A percentile compares a stretch with the other conserved stretches of the same genome.
Evolutionary conservation across 2,797 vertebrate species (phyloP).

Genomic region (Brotula barbata): DNA sequence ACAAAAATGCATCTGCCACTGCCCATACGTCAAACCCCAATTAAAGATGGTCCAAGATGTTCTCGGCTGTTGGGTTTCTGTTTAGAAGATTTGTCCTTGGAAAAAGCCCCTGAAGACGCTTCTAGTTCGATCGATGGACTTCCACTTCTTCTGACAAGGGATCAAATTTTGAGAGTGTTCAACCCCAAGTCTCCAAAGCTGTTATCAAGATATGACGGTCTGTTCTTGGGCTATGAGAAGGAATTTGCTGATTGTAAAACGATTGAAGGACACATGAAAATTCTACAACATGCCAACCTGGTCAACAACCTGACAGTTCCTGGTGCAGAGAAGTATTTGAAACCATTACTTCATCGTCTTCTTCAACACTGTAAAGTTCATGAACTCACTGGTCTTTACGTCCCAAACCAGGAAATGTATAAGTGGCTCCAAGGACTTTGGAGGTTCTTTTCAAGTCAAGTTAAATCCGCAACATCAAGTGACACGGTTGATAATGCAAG

Average conservation of each 20-base stretch:
- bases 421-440: slow-evolving; percentile 70
- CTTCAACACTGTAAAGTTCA: slow-evolving; percentile 57
- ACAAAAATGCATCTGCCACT: slow-evolving; percentile 64
- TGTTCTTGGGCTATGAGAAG: slow-evolving; percentile 58
- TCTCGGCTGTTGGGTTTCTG: slow-evolving; percentile 71
- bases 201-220: slow-evolving; percentile 44
- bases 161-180: slow-evolving; percentile 70
- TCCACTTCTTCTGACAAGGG: slow-evolving; percentile 77
- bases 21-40: slow-evolving; percentile 65
- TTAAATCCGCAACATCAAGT: accelerated
- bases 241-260: slow-evolving; percentile 62
- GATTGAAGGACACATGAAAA: accelerated
- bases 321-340: slow-evolving; percentile 49
- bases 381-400: slow-evolving; percentile 45
- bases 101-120: accelerated
- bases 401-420: slow-evolving; percentile 16
- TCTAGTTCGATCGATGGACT: slow-evolving; percentile 44
- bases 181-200: slow-evolving; percentile 56
- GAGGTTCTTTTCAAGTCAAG: slow-evolving; percentile 60
- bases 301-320: slow-evolving; percentile 61
- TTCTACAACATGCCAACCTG: slow-evolving; percentile 49
- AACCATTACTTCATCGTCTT: slow-evolving; percentile 39
- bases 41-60: slow-evolving; percentile 63
- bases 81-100: slow-evolving; percentile 18
- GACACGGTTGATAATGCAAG: neutral